These are phyloP conservation scores for Coptotermes formosanus DNA, from an alignment of 1,140 invertebrate genomes.

Conservation along the genomic window DNA sequence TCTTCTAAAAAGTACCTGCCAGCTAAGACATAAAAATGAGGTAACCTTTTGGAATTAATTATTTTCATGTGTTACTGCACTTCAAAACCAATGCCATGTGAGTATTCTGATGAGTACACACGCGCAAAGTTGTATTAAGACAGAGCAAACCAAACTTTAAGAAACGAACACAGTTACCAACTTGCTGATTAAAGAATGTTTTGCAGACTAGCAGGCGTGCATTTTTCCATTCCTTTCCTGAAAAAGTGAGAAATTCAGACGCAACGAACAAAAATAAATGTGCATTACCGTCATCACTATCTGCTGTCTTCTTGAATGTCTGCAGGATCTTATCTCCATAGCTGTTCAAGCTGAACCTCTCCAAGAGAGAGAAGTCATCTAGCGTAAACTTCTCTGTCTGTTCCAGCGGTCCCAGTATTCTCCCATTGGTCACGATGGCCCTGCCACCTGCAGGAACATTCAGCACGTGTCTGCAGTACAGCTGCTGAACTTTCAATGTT, in stretches of 20 bases:
- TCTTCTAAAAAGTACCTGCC: no score
- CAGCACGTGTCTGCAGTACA: slow-evolving; percentile 58
- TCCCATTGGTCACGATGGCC: slow-evolving; percentile 86
- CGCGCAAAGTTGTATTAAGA: no score
- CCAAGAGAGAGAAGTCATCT: slow-evolving; percentile 89
- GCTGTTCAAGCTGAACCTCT: slow-evolving; percentile 69
- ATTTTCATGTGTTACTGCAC: no score
- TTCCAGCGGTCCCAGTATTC: slow-evolving; percentile 81
- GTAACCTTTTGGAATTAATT: no score
- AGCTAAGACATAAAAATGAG: no score
- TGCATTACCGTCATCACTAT: slow-evolving; percentile 28
- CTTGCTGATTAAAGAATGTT: no score
- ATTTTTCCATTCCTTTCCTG: no score
- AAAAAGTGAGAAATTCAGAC: background rate
- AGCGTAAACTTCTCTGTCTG: slow-evolving; percentile 75
- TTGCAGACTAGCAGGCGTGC: no score
- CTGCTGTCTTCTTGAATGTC: slow-evolving; percentile 52
- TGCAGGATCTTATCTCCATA: slow-evolving; percentile 79
- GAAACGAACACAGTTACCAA: no score
- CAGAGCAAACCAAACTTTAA: no score
- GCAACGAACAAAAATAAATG: background rate
- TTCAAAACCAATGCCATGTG: no score
- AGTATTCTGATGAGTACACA: no score
- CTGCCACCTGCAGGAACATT: slow-evolving; percentile 53
- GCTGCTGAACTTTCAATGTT: slow-evolving; percentile 50